phyloP scores from a whole-genome alignment of 2,113 vertebrate genomes.

The Muntiacus reevesi region DNA sequence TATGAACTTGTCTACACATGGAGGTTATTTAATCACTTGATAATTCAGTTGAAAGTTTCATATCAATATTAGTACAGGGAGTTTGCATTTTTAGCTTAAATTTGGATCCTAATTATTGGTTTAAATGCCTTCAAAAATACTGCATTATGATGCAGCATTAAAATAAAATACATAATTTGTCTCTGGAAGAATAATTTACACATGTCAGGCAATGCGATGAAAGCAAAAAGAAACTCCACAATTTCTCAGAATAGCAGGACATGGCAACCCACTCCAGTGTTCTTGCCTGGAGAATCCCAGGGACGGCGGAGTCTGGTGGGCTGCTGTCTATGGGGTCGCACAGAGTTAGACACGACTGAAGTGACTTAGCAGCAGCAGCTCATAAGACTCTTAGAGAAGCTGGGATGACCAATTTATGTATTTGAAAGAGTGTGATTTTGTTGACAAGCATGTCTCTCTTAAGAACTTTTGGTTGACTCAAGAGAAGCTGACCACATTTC shows the following conservation, averaged over 20 bases:
- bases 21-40: neutral
- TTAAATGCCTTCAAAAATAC: neutral
- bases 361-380: neutral
- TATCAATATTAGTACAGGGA: neutral
- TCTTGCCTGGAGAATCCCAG: no score
- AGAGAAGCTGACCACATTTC: neutral
- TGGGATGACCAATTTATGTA: neutral
- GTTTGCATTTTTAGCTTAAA: neutral
- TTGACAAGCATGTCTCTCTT: neutral
- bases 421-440: neutral
- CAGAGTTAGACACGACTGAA: no score
- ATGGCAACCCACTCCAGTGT: no score
- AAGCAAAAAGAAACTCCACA: conserved; percentile 19
- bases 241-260: neutral
- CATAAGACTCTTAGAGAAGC: neutral
- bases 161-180: neutral
- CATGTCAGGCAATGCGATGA: neutral
- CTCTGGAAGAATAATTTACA: neutral
- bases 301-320: no score
- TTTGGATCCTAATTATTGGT: neutral
- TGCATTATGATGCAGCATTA: neutral
- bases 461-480: conserved; percentile 19
- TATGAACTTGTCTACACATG: neutral
- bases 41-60: neutral
- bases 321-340: no score